Conservation (phyloP, 2,888 invertebrate species). For the Gymnocheta viridis region DNA sequence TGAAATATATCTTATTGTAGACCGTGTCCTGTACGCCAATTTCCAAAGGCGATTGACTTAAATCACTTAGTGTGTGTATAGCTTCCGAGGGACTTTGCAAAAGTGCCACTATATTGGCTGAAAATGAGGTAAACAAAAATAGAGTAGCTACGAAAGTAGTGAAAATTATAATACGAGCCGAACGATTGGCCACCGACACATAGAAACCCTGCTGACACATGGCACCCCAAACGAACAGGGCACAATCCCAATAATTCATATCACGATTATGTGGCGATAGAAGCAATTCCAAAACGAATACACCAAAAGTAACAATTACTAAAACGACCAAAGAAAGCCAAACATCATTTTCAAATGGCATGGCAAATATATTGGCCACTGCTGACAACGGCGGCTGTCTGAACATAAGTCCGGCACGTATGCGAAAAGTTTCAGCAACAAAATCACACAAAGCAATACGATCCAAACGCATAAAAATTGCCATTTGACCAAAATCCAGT, state of each 20-base stretch:
- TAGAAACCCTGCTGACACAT: slow-evolving; percentile 86
- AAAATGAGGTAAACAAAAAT: slow-evolving; percentile 86
- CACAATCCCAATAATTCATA: slow-evolving; percentile 81
- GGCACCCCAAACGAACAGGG: slow-evolving; percentile 84
- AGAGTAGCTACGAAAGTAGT: slow-evolving; percentile 84
- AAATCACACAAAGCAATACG: slow-evolving; percentile 83
- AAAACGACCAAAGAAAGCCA: slow-evolving; percentile 82
- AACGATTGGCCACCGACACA: slow-evolving; percentile 82
- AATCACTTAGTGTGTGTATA: slow-evolving; percentile 83
- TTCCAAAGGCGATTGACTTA: slow-evolving; percentile 84
- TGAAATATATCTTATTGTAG: slow-evolving; percentile 84
- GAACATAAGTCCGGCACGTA: slow-evolving; percentile 84
- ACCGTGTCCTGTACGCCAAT: slow-evolving; percentile 85
- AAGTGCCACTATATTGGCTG: slow-evolving; percentile 86
- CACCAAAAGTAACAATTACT: slow-evolving; percentile 75
- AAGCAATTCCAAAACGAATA: slow-evolving; percentile 75
- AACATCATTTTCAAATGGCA: slow-evolving; percentile 84
- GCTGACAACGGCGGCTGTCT: slow-evolving; percentile 85
- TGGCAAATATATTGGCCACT: slow-evolving; percentile 85
- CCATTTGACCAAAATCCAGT: slow-evolving; percentile 84
- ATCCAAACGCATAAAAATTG: slow-evolving; percentile 84
- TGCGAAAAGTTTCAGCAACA: slow-evolving; percentile 83
- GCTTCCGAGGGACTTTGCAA: slow-evolving; percentile 85
- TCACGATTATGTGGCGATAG: slow-evolving; percentile 75
- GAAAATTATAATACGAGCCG: slow-evolving; percentile 84